Percentiles rank a stretch among this genome's conserved stretches.
These are phyloP conservation scores for Crypturellus tataupa DNA, from an alignment of 2,797 vertebrate genomes.

Conservation along the genomic window DNA sequence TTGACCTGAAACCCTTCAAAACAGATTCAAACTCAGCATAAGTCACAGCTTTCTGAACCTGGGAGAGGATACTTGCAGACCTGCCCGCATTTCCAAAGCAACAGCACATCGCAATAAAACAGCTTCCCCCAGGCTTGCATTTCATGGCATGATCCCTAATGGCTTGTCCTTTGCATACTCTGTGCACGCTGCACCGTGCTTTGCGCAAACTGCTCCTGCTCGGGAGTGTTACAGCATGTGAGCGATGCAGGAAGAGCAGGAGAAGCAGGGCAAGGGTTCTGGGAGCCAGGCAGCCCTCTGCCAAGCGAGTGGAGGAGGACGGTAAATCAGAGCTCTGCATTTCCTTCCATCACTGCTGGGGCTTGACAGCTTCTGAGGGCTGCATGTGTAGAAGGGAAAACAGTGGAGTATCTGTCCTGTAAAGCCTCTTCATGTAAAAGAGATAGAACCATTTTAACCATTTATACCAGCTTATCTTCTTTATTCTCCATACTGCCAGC, in stretches of 20 bases:
- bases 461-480: neutral
- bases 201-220: neutral
- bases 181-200: neutral
- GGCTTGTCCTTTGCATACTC: neutral
- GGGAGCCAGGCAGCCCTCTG: neutral
- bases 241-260: fast-evolving
- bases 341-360: neutral
- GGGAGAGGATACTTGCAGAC: slow-evolving; percentile 17
- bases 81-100: neutral
- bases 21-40: neutral
- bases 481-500: neutral
- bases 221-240: fast-evolving
- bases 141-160: neutral
- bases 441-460: neutral
- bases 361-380: neutral
- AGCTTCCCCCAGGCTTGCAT: neutral
- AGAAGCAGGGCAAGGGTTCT: too few species aligned
- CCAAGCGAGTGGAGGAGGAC: fast-evolving
- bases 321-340: neutral
- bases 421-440: neutral
- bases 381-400: fast-evolving
- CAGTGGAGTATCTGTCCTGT: neutral
- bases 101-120: fast-evolving
- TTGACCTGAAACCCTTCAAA: slow-evolving; percentile 41
- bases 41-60: slow-evolving; percentile 5